Evolutionary conservation across 2,888 invertebrate genomes (phyloP).

Genomic region (Iselma pallidipennis): DNA sequence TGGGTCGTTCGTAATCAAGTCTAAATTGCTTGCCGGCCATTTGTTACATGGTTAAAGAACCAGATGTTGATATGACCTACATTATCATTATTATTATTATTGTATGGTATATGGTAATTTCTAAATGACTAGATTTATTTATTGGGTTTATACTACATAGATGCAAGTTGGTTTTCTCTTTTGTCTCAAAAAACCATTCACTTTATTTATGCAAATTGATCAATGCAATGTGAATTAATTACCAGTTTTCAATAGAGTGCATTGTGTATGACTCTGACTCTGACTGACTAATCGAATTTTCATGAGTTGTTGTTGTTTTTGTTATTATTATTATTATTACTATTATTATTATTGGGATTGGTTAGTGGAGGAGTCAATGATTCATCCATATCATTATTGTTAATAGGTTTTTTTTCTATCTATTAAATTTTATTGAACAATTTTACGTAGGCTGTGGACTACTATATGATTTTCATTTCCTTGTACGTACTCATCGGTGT

Average conservation of each 20-base stretch:
- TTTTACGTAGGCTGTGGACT: not conserved
- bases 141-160: not conserved
- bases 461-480: too few relatives aligned
- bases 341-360: conserved; percentile 1
- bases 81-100: conserved; percentile 15
- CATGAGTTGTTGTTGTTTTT: not conserved
- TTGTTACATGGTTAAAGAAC: conserved; percentile 27
- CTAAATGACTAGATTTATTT: too few relatives aligned
- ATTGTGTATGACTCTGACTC: not conserved
- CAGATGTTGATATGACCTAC: conserved; percentile 31
- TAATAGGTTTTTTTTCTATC: not conserved
- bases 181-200: not conserved
- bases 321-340: too few relatives aligned
- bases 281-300: conserved; percentile 8
- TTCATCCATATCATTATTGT: not conserved
- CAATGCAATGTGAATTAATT: conserved; percentile 4
- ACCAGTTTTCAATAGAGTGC: not conserved
- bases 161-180: not conserved
- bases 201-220: not conserved
- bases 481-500: too few relatives aligned
- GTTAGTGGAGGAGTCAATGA: conserved; percentile 8
- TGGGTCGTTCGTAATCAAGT: conserved; percentile 24
- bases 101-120: too few relatives aligned
- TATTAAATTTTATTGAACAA: not conserved
- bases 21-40: conserved; percentile 22